Evolutionary conservation across 2,797 vertebrate species (phyloP).

Genomic region (Aratinga solstitialis): DNA sequence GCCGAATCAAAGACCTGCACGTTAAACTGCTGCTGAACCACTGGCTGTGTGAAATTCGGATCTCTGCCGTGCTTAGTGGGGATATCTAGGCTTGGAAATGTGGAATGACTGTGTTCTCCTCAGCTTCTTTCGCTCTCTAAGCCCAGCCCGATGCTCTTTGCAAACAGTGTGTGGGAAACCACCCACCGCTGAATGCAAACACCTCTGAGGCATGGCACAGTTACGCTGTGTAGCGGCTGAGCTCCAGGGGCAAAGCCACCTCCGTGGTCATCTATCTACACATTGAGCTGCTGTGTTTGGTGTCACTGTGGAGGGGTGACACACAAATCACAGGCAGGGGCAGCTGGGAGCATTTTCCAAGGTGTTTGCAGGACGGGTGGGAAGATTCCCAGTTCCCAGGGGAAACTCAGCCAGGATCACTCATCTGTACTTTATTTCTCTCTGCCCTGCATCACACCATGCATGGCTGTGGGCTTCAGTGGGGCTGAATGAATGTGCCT

Average conservation of each 20-base stretch:
- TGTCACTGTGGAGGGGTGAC: neutral
- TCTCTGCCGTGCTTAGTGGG: neutral
- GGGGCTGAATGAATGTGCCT: neutral
- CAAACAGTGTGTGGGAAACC: constrained; percentile 20
- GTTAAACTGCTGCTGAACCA: neutral
- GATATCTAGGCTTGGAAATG: neutral
- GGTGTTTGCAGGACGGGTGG: neutral
- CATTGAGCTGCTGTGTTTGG: neutral
- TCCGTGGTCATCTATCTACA: neutral
- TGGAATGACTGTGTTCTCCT: neutral
- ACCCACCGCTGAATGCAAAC: constrained; percentile 20
- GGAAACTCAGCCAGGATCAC: neutral
- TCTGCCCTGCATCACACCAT: neutral
- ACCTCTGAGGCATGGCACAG: neutral
- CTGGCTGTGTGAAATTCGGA: neutral
- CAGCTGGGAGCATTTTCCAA: accelerated
- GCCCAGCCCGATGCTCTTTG: neutral
- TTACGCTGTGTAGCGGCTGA: neutral
- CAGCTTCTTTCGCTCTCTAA: neutral
- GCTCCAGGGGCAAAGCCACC: neutral
- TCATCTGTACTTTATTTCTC: neutral
- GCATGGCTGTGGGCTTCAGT: neutral
- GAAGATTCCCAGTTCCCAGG: neutral
- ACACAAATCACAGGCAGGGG: neutral
- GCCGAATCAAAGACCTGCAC: neutral